Evolutionary conservation across 1,140 invertebrate genomes (phyloP), one percentile per base, ranked within the genome.

Genomic region (Zaprionus camerounensis): DNA sequence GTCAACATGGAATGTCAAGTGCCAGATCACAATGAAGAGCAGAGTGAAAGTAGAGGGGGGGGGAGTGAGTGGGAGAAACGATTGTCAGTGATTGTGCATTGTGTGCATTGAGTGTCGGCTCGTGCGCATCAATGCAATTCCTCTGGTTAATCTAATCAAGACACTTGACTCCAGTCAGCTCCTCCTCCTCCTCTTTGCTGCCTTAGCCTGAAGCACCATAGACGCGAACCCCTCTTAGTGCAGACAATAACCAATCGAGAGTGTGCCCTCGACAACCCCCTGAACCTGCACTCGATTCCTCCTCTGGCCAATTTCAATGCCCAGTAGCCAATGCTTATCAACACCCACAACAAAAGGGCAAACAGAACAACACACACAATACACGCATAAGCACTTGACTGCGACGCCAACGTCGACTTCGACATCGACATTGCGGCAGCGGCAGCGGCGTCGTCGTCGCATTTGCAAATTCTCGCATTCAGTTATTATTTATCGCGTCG

Each of bases 401-500:
- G 24, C 20, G 26, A 26, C 38, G 20, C 4, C 20, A 22, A 11
- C 46, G 20, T 24, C 46, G 46, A 11, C 46, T 11, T 24, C 46
- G 46, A 24, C 46, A 22, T 24, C 46, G 46, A 51, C 46, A 38
- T 41, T 64, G 59, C 36, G 69, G 69, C 36, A 31, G 57, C 22
- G 17, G 2, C 24, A 26, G 26, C 26, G 26, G 6, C 28, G 28
- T 28, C 46, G 46, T 5, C 46, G 46, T 71, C 71, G 73, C 72
- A 80, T 82, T 84, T 87, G 80, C 79, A 87, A 87, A 87, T 81
- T 83, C 74, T 75, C 55, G 49, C 72, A 81, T 78, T 91, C 88
- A 91, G 88, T 91, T 91, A 82, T 76, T 78, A 81, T 72, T 83
- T 91, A 88, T 91, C 88, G 71, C 77, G 80, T 65, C 73, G 67